Percentiles rank a stretch among this genome's conserved stretches.
Evolutionary conservation across 2,888 invertebrate species (phyloP).

Genomic region (Furcula furcula): DNA sequence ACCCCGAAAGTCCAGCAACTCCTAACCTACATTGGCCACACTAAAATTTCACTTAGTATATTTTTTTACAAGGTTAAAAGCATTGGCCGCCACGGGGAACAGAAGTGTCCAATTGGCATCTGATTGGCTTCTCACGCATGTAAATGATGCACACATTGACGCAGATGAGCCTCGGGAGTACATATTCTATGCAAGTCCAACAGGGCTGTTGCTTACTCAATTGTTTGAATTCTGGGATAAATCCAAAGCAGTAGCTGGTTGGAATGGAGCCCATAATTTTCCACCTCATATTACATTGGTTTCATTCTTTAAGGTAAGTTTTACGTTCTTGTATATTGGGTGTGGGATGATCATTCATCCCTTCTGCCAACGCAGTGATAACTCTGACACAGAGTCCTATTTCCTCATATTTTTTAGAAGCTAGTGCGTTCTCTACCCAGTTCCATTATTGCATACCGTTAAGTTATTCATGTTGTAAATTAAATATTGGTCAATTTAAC

Average conservation of each 20-base stretch:
- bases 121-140: slow-evolving; percentile 95
- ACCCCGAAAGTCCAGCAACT: too few relatives aligned
- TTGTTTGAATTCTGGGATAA: slow-evolving; percentile 90
- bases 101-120: slow-evolving; percentile 93
- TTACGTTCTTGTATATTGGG: too few relatives aligned
- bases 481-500: too few relatives aligned
- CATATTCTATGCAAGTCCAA: slow-evolving; percentile 93
- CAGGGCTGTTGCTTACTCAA: slow-evolving; percentile 87
- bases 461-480: too few relatives aligned
- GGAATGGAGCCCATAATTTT: slow-evolving; percentile 96
- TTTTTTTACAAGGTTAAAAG: slow-evolving; percentile 86
- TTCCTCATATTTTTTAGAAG: too few relatives aligned
- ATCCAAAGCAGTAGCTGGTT: slow-evolving; percentile 87
- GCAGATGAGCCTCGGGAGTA: slow-evolving; percentile 90
- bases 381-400: too few relatives aligned
- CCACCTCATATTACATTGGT: slow-evolving; percentile 95
- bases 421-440: too few relatives aligned
- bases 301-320: slow-evolving; percentile 90
- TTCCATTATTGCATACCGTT: too few relatives aligned
- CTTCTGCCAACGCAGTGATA: too few relatives aligned
- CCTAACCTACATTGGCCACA: too few relatives aligned
- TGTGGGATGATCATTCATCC: too few relatives aligned
- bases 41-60: too few relatives aligned
- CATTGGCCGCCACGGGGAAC: slow-evolving; percentile 94
- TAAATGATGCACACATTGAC: slow-evolving; percentile 91